A percentile compares a stretch with the other conserved stretches of the same genome.
These are phyloP conservation scores for Galago senegalensis DNA, from an alignment of 2,797 vertebrate species.

Conservation along the genomic window DNA sequence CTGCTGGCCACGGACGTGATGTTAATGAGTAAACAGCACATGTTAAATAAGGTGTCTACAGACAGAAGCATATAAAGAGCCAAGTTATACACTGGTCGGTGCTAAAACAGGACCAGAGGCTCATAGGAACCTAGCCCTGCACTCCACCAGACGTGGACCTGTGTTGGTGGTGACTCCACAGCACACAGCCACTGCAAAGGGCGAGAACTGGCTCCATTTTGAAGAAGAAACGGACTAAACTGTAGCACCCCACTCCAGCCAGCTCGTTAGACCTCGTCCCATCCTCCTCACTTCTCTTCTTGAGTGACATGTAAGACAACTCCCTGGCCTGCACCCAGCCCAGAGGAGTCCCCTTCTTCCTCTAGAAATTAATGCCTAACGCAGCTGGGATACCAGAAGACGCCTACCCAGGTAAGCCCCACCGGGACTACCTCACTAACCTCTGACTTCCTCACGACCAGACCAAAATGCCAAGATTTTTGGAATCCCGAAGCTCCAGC, in stretches of 20 bases:
- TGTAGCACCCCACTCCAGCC: accelerated
- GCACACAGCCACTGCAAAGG: accelerated
- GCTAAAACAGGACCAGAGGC: not conserved
- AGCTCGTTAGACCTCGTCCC: accelerated
- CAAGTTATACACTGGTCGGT: no score
- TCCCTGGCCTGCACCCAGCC: accelerated
- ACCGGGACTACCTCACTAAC: accelerated
- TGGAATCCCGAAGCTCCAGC: not conserved
- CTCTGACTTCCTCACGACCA: not conserved
- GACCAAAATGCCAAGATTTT: accelerated
- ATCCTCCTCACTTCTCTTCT: not conserved
- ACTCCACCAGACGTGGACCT: accelerated
- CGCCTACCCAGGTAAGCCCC: accelerated
- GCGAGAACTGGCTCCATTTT: accelerated
- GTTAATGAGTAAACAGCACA: not conserved
- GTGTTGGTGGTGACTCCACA: no score
- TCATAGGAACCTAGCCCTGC: not conserved
- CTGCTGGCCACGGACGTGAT: not conserved
- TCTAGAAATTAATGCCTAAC: accelerated
- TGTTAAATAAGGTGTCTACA: not conserved
- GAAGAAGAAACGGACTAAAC: accelerated
- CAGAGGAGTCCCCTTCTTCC: accelerated
- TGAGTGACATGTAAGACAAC: accelerated
- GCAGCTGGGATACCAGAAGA: accelerated
- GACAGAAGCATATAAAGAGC: not conserved